Conservation (phyloP, 2,113 vertebrate genomes). For the Brachyhypopomus occidentalis region DNA sequence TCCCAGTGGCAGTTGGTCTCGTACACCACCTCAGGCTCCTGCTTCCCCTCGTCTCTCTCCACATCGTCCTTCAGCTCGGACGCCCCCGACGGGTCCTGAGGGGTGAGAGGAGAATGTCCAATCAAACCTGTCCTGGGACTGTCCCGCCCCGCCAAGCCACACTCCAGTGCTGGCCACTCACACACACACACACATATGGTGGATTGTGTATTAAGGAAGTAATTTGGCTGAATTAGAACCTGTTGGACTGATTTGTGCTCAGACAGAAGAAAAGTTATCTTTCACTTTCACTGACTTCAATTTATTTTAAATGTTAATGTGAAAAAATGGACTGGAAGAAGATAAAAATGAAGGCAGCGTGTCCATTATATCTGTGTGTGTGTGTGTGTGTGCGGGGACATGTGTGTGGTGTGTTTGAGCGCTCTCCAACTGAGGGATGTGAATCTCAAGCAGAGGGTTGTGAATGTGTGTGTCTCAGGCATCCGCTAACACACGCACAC, state of each 20-base stretch:
- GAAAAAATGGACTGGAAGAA: slow-evolving; percentile 3
- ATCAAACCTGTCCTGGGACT: neutral
- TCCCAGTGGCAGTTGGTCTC: slow-evolving; percentile 94
- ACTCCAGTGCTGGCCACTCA: neutral
- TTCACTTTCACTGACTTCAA: slow-evolving; percentile 13
- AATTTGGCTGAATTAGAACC: slow-evolving; percentile 9
- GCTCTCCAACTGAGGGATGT: neutral
- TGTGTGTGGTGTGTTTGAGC: slow-evolving; percentile 44
- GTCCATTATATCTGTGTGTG: slow-evolving; percentile 16
- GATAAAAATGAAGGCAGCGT: neutral
- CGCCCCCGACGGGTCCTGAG: slow-evolving; percentile 78
- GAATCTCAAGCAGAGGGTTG: slow-evolving; percentile 20
- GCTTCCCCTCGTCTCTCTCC: slow-evolving; percentile 88
- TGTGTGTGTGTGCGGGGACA: slow-evolving; percentile 16
- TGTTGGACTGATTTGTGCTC: neutral
- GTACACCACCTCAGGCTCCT: slow-evolving; percentile 87
- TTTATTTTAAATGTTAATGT: slow-evolving; percentile 12
- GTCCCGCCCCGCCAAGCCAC: neutral
- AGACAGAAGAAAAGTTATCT: neutral
- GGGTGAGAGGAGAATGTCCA: neutral
- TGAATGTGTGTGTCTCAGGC: too few relatives aligned
- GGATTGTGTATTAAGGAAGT: slow-evolving; percentile 7
- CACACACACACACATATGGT: neutral
- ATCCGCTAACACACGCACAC: too few relatives aligned
- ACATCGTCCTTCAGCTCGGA: slow-evolving; percentile 85